Base-by-base conservation (phyloP, 2,888 invertebrate genomes). In the Sinotaia quadrata region DNA sequence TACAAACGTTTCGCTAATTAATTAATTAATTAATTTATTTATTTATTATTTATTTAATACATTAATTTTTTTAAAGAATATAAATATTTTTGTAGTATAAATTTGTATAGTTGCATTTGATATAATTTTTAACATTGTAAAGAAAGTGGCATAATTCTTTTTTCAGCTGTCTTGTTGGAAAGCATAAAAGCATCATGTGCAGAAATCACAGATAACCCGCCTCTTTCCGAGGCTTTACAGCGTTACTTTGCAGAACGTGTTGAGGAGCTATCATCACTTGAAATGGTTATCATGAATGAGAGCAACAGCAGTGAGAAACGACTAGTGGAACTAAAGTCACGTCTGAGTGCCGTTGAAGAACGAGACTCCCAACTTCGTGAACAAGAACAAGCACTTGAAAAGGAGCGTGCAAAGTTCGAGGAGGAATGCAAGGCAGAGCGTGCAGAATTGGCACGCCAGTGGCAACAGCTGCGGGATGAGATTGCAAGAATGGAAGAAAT, bases 401-500 rank as follows among this genome's bases (percentile, higher is more conserved):
- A 77, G 61, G 80, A 82, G 47, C 73, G 78, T 63, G 76, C 78
- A 33, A 73, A 75, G 41, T 76, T 80, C 47, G 76, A 79, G 27
- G 77, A 73, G 37, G 81, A 84, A 31, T 77, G 77, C 49, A 78
- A 82, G 67, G 79, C 76, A 54, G 84, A 84, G 65, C 78, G 77
- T 27, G 82, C 80, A 59, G 84, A 85, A 57, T 78, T 85, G 18
- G 76, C 81, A 61, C 76, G 84, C n/a, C 81, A 81, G 59, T 85
- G 84, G 84, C 84, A 84, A 68, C 82, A 85, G 62, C 75, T 85
- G 31, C 69, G 81, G 36, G 84, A 85, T 72, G 84, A 85, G 71
- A 81, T 83, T 49, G 72, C 78, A 21, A 74, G 84, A 33, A 84
- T 85, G 83, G 84, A 85, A 68, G 83, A 84, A 59, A 67, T 82